Evolutionary conservation across 1,140 invertebrate genomes (phyloP), one percentile per base, ranked within the genome.

Genomic region (Brachionus calyciflorus): DNA sequence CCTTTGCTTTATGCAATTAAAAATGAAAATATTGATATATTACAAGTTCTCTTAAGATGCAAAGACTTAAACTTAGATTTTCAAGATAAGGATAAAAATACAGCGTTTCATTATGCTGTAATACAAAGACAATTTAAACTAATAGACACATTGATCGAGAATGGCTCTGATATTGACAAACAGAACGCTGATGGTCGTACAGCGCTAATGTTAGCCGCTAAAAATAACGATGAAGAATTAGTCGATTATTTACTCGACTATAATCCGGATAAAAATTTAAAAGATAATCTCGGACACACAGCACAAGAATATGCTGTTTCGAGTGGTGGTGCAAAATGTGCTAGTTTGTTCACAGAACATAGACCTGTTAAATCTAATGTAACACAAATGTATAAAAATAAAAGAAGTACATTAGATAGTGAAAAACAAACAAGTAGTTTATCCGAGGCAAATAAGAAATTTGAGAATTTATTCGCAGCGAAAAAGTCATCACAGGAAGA

Each of bases 61-160:
- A 49, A 49, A 73, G 46, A 49, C 19, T 49, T 73, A 17, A 17
- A 40, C n/a, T 33, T 73, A 37, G 69, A 73, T 51, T 49, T 51
- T 51, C 51, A 51, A 73, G 69, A 73, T 28, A 73, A 73, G 17
- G 69, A 73, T 49, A 33, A 41, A 73, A 73, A 73, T 33, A 51
- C 69, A 7, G 28, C 44, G 2, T 40, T 73, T 10, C 69, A 73
- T 49, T 51, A 51, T 19, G 69, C 69, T 73, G 69, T 73, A 14
- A 73, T 73, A 21, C 46, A 73, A 49, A 49, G 51, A 51, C 37
- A 73, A 26, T 40, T 26, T 9, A n/a, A 51, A n/a, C 19, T 73
- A 17, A 73, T 73, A 51, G 69, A 73, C 51, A 19, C 51, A 12
- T 51, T 73, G 17, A 37, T 73, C 14, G 69, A 73, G 12, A 55